These are phyloP conservation scores for Eumerus sabulonum DNA, from an alignment of 2,888 invertebrate species.

Conservation along the genomic window DNA sequence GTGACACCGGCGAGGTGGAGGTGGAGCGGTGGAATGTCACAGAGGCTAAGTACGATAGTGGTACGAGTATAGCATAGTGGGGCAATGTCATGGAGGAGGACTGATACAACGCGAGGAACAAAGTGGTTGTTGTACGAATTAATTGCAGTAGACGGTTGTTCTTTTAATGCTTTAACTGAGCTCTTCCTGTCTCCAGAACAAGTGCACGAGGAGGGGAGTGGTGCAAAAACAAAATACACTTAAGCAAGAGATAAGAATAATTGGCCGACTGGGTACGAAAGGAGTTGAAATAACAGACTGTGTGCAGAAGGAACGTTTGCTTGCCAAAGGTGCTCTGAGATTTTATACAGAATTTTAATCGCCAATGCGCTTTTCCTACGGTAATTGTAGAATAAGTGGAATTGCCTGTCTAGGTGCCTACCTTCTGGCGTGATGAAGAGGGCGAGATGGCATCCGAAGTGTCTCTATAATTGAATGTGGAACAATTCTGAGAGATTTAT, in stretches of 20 bases:
- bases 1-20: background rate
- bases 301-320: background rate
- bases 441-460: background rate
- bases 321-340: background rate
- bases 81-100: background rate
- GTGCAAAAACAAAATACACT: no score
- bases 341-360: slow-evolving; percentile 21
- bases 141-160: slow-evolving; percentile 51
- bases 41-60: background rate
- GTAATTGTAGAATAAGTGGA: slow-evolving; percentile 52
- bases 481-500: slow-evolving; percentile 4
- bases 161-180: slow-evolving; percentile 40
- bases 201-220: background rate
- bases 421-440: background rate
- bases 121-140: slow-evolving; percentile 46
- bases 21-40: slow-evolving; percentile 9
- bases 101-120: slow-evolving; percentile 8
- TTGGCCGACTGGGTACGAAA: slow-evolving; percentile 30
- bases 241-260: slow-evolving; percentile 32
- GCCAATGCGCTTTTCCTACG: slow-evolving; percentile 5
- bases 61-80: background rate
- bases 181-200: slow-evolving; percentile 28
- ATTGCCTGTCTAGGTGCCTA: slow-evolving; percentile 19
- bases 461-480: slow-evolving; percentile 33
- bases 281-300: slow-evolving; percentile 26